Evolutionary conservation across 2,797 vertebrate species (phyloP), one percentile per base, ranked within the genome.

Genomic region (Tangara arthus): DNA sequence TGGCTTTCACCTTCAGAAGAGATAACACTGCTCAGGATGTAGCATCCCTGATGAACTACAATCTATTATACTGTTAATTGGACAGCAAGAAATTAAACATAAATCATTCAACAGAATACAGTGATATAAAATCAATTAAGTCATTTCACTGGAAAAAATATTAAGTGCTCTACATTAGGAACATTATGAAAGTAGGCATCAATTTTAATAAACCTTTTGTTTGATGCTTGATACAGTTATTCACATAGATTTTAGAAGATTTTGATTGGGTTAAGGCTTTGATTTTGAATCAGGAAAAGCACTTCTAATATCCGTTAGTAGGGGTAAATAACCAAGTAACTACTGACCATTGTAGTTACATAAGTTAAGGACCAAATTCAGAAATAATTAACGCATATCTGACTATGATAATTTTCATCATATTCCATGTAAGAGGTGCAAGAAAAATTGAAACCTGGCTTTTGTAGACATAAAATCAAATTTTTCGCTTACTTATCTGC

Each of bases 121-220:
- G 60, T 72, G 73, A 92, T 87, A 95, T 63, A 93, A 96, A 96
- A 90, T 93, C 68, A 91, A 77, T 95, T 80, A 82, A 90, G 75
- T 75, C 46, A 87, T 87, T 78, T 19, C 60, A 47, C 35, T 77
- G 34, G 30, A 66, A 82, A 94, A 91, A 86, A 66, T 49, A 78
- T 35, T 76, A 89, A 92, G 27, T 65, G 18, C 4, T 81, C 14
- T 65, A 47, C 47, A 30, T 79, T 76, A 91, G 27, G 3, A 82
- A 60, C 8, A n/a, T 32, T 81, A 85, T 69, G 55, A 32, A 69
- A 63, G 82, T 44, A 15, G 71, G 18, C 17, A 86, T 52, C 8
- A 59, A 39, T 76, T 91, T 76, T 50, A 82, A 70, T 65, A 86
- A 68, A 65, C 12, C 1, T 12, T 46, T 89, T 95, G 30, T 87